Evolutionary conservation across 2,888 invertebrate genomes (phyloP).

Genomic region (Sicus ferrugineus): DNA sequence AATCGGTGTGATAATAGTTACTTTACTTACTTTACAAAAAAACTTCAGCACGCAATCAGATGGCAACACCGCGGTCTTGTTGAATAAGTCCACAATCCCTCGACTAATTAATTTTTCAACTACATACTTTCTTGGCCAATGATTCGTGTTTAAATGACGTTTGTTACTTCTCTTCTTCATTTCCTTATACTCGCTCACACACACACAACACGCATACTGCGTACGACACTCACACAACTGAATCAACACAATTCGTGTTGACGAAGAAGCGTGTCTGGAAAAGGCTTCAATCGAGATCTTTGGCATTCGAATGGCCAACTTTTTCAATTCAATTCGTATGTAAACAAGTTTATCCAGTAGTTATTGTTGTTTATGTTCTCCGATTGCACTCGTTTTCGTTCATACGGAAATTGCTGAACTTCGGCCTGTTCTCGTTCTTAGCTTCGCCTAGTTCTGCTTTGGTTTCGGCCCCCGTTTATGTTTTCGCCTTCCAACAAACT

Average conservation of each 20-base stretch:
- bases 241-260: constrained; percentile 38
- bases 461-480: not conserved
- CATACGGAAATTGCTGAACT: not conserved
- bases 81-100: too few relatives aligned
- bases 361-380: constrained; percentile 11
- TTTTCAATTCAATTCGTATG: constrained; percentile 62
- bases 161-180: too few relatives aligned
- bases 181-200: constrained; percentile 14
- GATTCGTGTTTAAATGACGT: constrained; percentile 19
- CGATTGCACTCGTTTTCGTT: not conserved
- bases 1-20: too few relatives aligned
- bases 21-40: too few relatives aligned
- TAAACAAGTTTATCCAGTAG: constrained; percentile 60
- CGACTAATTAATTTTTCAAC: too few relatives aligned
- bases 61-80: too few relatives aligned
- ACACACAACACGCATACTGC: constrained; percentile 25
- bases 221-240: too few relatives aligned
- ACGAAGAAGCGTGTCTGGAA: constrained; percentile 46
- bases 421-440: constrained; percentile 10
- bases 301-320: constrained; percentile 63
- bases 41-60: too few relatives aligned
- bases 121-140: too few relatives aligned
- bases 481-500: too few relatives aligned
- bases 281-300: constrained; percentile 61
- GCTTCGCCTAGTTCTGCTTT: constrained; percentile 6